Conservation (phyloP, 1,140 invertebrate genomes). For the Pseudobourletiella spinata region DNA sequence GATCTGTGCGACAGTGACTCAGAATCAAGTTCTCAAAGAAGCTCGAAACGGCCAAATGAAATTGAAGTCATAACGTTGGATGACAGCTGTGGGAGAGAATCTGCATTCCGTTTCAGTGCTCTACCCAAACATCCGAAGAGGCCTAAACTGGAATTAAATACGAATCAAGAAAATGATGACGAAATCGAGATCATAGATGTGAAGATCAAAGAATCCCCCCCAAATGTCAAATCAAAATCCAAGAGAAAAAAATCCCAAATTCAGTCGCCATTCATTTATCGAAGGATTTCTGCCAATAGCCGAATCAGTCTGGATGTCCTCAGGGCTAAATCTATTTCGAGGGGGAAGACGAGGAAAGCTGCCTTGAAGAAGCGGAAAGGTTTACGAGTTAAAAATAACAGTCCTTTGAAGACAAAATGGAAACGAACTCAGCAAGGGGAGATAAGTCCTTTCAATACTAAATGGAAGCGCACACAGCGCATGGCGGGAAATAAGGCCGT, state of each 20-base stretch:
- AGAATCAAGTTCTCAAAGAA: too few relatives aligned
- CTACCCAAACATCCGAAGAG: background rate
- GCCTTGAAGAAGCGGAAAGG: too few relatives aligned
- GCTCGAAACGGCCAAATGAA: background rate
- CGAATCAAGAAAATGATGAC: background rate
- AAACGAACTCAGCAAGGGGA: too few relatives aligned
- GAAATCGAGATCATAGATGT: background rate
- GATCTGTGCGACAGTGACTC: background rate
- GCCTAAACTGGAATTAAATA: background rate
- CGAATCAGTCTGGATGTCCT: background rate
- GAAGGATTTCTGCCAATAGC: background rate
- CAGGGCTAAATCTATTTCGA: background rate
- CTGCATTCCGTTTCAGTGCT: background rate
- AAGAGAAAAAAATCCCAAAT: background rate
- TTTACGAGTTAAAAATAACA: too few relatives aligned
- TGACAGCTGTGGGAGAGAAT: background rate
- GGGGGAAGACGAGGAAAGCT: background rate
- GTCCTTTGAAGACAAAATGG: too few relatives aligned
- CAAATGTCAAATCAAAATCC: background rate
- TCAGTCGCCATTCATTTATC: background rate
- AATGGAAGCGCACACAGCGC: too few relatives aligned
- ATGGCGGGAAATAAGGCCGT: too few relatives aligned
- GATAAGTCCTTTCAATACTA: too few relatives aligned
- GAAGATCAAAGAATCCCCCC: background rate
- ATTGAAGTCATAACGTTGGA: too few relatives aligned